Conservation (phyloP, 2,888 invertebrate species). For the Amphipoea oculea region DNA sequence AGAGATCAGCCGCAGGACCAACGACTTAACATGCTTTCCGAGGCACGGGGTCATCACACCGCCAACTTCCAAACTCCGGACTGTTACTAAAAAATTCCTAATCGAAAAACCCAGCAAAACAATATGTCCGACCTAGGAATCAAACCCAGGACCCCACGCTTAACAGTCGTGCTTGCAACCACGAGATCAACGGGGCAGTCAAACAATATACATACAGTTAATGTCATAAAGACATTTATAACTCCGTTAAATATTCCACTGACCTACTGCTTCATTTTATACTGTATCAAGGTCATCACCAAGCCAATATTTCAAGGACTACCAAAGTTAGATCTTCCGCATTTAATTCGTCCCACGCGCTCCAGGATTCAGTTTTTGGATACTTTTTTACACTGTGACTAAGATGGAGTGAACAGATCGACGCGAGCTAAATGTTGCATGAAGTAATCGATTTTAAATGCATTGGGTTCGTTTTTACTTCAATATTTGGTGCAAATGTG, state of each 20-base stretch:
- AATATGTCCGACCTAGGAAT: too few relatives aligned
- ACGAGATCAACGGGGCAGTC: background rate
- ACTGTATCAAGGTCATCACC: background rate
- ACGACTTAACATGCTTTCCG: background rate
- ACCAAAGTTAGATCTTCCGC: conserved; percentile 14
- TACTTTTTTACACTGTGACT: conserved; percentile 45
- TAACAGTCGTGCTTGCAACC: too few relatives aligned
- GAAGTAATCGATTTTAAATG: conserved; percentile 18
- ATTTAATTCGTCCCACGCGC: conserved; percentile 17
- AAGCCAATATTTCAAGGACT: conserved; percentile 18
- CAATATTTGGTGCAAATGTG: background rate
- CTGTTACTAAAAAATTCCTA: too few relatives aligned
- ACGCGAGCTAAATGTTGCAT: conserved; percentile 39
- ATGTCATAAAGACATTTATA: background rate
- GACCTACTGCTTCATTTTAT: background rate
- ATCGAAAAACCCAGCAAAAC: too few relatives aligned
- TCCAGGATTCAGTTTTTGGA: conserved; percentile 24
- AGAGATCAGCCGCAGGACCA: background rate
- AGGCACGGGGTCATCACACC: background rate
- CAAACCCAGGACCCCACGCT: too few relatives aligned
- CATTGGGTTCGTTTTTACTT: background rate
- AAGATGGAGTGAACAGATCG: conserved; percentile 17
- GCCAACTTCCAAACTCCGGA: too few relatives aligned
- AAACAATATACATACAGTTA: background rate
- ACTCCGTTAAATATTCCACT: background rate